Evolutionary conservation across 1,140 invertebrate species (phyloP).

Genomic region (Leptinotarsa defecta): DNA sequence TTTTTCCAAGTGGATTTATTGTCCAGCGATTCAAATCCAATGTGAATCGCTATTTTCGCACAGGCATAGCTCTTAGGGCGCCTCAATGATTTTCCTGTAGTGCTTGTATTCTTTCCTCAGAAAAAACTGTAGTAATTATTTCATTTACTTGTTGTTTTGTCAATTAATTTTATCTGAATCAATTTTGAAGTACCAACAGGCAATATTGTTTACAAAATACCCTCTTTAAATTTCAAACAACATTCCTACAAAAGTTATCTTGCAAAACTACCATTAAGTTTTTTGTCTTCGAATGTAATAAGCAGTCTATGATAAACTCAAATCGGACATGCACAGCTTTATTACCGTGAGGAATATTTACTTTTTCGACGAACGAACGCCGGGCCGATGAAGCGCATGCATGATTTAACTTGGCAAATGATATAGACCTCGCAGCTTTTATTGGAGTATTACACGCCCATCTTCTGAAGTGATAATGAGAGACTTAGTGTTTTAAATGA

Average conservation of each 20-base stretch:
- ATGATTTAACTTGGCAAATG: constrained; percentile 4
- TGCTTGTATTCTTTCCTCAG: too few species aligned
- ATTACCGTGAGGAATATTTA: background rate
- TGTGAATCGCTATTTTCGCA: too few species aligned
- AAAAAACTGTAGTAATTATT: too few species aligned
- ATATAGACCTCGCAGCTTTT: background rate
- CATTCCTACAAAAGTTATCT: background rate
- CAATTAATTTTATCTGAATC: too few species aligned
- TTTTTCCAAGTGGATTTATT: too few species aligned
- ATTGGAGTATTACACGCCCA: constrained; percentile 10
- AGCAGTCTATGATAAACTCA: background rate
- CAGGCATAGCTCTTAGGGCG: too few species aligned
- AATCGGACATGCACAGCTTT: background rate
- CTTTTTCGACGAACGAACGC: background rate
- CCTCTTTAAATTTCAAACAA: background rate
- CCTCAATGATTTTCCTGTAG: too few species aligned
- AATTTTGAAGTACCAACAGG: too few species aligned
- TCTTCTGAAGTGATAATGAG: constrained; percentile 18
- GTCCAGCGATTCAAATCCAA: too few species aligned
- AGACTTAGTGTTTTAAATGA: background rate
- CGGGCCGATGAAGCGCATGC: background rate
- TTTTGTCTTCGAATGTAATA: background rate
- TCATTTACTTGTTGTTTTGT: too few species aligned
- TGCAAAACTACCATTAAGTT: background rate
- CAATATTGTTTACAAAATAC: too few species aligned